Evolutionary conservation across 2,797 vertebrate species (phyloP), one percentile per base, ranked within the genome.

Genomic region (Miichthys miiuy): DNA sequence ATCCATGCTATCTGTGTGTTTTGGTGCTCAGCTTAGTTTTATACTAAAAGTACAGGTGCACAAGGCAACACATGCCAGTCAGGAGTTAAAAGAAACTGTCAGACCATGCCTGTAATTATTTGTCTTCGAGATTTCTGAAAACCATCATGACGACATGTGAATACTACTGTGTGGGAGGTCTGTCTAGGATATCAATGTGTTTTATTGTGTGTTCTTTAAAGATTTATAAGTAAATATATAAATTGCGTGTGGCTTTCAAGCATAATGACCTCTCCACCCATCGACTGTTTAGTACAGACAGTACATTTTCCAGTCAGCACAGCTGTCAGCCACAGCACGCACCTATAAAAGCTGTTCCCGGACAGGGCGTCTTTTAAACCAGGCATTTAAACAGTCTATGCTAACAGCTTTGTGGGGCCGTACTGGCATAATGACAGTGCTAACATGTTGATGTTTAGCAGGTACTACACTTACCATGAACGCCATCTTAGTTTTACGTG

Each of bases 111-210:
- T 38, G 34, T 38, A 38, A 38, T 38, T 30, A 14, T 63, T 69
- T 41, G 16, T 38, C 34, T 38, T 68, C 3, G 18, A 3, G 46
- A 20, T 48, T 70, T 61, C 52, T 72, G 47, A 56, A 65, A 38
- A 47, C 52, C 20, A 57, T 62, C 38, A 27, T 48, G 67, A 67
- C 23, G 68, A 64, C 60, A 46, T 6, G 34, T 74, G 73, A 55
- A 21, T 25, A 16, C 56, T 3, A 23, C 23, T 30, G 63, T 47
- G 65, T 83, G 70, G 51, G 67, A 81, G 64, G 68, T 76, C 46
- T 70, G 44, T 21, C 62, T 46, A 12, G 17, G 18, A 46, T 30
- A 47, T 62, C 47, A 58, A 10, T 41, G 42, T 64, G 54, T 46
- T 23, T 72, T 38, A 38, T 12, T 70, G 41, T 68, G 20, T 68